Percentiles rank a stretch among this genome's conserved stretches.
phyloP scores from a whole-genome alignment of 1,140 invertebrate genomes.

The Apis dorsata region DNA sequence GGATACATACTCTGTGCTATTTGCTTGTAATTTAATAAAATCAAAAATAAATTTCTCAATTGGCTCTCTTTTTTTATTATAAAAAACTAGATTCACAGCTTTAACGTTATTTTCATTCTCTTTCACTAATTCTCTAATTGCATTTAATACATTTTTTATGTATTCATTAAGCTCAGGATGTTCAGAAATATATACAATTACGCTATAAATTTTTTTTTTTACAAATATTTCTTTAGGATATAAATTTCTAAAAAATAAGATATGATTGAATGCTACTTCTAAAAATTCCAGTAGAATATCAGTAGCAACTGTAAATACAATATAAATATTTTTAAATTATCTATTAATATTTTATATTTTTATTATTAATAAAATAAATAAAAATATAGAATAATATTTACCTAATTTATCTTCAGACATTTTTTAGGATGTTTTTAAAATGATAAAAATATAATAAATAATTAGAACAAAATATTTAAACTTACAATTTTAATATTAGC shows the following conservation, averaged over 20 bases:
- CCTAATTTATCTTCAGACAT: slow-evolving; percentile 70
- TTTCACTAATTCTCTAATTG: slow-evolving; percentile 77
- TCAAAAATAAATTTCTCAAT: slow-evolving; percentile 82
- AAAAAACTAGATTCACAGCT: slow-evolving; percentile 78
- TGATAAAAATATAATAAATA: not conserved
- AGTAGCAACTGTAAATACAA: slow-evolving; percentile 66
- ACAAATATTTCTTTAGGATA: slow-evolving; percentile 83
- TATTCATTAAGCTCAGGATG: slow-evolving; percentile 84
- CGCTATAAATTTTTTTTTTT: slow-evolving; percentile 82
- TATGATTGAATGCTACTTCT: slow-evolving; percentile 82
- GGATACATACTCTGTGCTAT: slow-evolving; percentile 65
- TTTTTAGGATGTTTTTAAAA: not conserved
- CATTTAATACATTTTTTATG: slow-evolving; percentile 80
- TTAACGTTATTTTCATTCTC: slow-evolving; percentile 74
- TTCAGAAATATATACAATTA: slow-evolving; percentile 80
- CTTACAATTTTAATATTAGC: not conserved
- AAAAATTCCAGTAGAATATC: slow-evolving; percentile 81
- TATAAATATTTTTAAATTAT: not conserved
- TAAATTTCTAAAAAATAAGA: slow-evolving; percentile 81
- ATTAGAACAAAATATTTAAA: not conserved
- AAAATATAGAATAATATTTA: slow-evolving; percentile 31
- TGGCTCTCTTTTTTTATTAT: slow-evolving; percentile 67
- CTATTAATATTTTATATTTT: not conserved
- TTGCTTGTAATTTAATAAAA: slow-evolving; percentile 71
- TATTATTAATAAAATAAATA: not conserved